Conservation (phyloP, 2,888 invertebrate genomes). For the Matsumyia berberina region DNA sequence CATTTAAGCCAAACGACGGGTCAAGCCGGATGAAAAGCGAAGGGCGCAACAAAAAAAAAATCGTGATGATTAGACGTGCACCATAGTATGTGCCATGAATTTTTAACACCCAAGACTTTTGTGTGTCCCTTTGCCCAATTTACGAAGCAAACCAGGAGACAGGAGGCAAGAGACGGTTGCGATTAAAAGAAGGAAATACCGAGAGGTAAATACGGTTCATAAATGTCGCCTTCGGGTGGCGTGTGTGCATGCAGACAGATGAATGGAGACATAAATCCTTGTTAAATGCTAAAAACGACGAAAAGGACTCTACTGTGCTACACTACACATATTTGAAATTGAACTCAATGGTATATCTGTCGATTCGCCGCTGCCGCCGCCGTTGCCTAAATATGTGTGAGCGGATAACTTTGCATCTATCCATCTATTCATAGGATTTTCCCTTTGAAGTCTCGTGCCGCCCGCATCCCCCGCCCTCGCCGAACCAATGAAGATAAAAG, state of each 20-base stretch:
- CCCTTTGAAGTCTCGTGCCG: constrained; percentile 64
- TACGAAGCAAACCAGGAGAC: background rate
- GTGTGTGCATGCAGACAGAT: constrained; percentile 58
- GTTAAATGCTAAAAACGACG: constrained; percentile 58
- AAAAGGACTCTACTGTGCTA: constrained; percentile 29
- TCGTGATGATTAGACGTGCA: constrained; percentile 69
- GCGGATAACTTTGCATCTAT: constrained; percentile 71
- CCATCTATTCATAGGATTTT: constrained; percentile 71
- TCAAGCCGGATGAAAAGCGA: constrained; percentile 50
- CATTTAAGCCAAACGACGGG: constrained; percentile 20
- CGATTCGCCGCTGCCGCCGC: too few species aligned
- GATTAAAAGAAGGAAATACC: constrained; percentile 52
- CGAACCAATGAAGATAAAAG: constrained; percentile 75
- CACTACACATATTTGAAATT: constrained; percentile 68
- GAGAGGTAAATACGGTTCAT: constrained; percentile 62
- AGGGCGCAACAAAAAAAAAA: constrained; percentile 9
- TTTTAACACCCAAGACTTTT: constrained; percentile 51
- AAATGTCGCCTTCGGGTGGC: constrained; percentile 41
- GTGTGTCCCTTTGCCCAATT: constrained; percentile 22
- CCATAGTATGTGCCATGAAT: constrained; percentile 64
- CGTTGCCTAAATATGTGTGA: constrained; percentile 3
- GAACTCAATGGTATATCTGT: constrained; percentile 41
- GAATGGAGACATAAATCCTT: constrained; percentile 76
- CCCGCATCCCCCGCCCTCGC: background rate
- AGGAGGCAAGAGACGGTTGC: constrained; percentile 1